Base-by-base conservation (phyloP, 2,888 invertebrate species). In the Desoria tigrina region DNA sequence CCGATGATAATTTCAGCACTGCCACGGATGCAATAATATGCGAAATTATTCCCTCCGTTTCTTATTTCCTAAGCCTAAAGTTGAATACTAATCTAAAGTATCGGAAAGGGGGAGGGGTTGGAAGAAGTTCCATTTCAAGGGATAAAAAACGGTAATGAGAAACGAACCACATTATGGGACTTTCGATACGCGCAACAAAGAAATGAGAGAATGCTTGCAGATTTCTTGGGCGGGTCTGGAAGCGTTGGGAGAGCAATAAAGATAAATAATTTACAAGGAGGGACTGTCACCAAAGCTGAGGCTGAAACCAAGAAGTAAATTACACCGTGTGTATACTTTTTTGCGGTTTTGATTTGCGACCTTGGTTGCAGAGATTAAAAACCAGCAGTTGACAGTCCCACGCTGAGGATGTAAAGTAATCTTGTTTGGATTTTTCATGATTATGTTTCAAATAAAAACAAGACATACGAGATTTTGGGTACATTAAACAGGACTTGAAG, bases 231-330 rank as follows among this genome's bases (percentile, higher is more conserved):
- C 64, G 69, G 63, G 57, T 57, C 37, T 16, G 61, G n/a, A 6
- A 6, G 6, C 63, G 65, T n/a, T n/a, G 59, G 61, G 56, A 57
- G 59, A 68, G 69, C 69, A 69, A 69, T 69, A 69, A 69, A 66
- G 69, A 69, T 69, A 69, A 66, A 69, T 69, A 69, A 69, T 69
- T 69, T 69, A 69, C 66, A 66, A 66, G 45, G n/a, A 45, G 53
- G 51, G 63, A 65, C 65, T 68, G 68, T 68, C 68, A 65, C 68
- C 68, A 65, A 45, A 45, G 45, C 45, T 45, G 45, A 45, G 45
- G 16, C 16, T 45, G 45, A 6, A 45, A 18, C 4, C 45, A 45
- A 6, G 45, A 45, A 45, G 21, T 45, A 45, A 45, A 45, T 45
- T 45, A 45, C 45, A 18, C 45, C 16, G 16, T 11, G 21, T 18